Base-by-base conservation (phyloP, 1,140 invertebrate species). In the Zelostemma sp. region DNA sequence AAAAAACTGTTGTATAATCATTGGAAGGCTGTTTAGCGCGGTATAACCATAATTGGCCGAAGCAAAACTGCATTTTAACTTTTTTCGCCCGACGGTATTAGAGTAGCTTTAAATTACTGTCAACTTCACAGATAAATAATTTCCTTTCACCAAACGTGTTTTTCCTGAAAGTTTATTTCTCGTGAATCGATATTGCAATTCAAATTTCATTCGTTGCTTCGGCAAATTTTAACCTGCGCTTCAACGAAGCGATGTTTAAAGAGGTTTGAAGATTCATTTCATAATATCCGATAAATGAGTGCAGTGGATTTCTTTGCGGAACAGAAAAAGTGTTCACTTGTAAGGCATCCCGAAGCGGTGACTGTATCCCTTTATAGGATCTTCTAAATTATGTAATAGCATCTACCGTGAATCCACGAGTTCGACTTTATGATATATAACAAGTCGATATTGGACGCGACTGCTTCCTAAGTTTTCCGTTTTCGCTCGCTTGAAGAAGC, bases 351-450 rank as follows among this genome's bases (percentile, higher is more conserved):
- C 60, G 48, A 72, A 75, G 48, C 45, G 38, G 53, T 53, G 61
- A 40, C 55, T 69, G 56, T 63, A 63, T 76, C 63, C 59, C 62
- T 72, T 77, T 75, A 74, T 76, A 60, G 65, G 76, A 73, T 74
- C 38, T 53, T 51, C 38, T 21, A 51, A 46, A 68, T 80, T 74
- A 75, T 59, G 58, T 78, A 80, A 80, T 57, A 67, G 28, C 70
- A 73, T 76, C 74, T 76, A 75, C 43, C 25, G 46, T 15, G 15
- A 56, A 56, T 60, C 43, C 14, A 35, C 31, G 28, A 46, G 19
- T 16, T 46, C 18, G 16, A 46, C 14, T 60, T 64, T 54, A 62
- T 54, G 67, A 61, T 62, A 65, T 57, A 41, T 19, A 45, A 61
- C 38, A 46, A 57, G 63, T 63, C 47, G 50, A 65, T 63, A 55